Percentiles rank a stretch among this genome's conserved stretches.
Conservation (phyloP, 2,888 invertebrate genomes). For the Pelosia muscerda region DNA sequence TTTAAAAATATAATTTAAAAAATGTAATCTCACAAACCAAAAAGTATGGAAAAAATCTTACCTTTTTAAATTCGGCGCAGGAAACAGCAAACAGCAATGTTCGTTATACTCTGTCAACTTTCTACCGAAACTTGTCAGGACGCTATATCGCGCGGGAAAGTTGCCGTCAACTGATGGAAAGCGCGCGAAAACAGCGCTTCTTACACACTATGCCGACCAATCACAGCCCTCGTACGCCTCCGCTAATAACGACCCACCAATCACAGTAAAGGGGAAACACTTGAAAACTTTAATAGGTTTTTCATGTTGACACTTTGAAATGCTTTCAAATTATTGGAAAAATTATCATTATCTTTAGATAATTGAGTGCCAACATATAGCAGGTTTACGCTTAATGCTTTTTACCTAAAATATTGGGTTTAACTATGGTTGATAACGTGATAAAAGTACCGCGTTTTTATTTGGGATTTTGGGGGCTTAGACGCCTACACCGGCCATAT, state of each 20-base stretch:
- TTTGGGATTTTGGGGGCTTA: constrained; percentile 25
- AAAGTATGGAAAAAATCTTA: constrained; percentile 46
- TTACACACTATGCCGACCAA: constrained; percentile 74
- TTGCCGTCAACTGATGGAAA: constrained; percentile 76
- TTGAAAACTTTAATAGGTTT: constrained; percentile 83
- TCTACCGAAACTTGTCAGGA: constrained; percentile 53
- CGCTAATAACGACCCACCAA: constrained; percentile 67
- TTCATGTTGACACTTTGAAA: constrained; percentile 73
- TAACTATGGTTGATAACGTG: constrained; percentile 44
- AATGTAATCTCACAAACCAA: background rate
- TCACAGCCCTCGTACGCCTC: constrained; percentile 71
- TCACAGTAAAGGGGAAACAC: constrained; percentile 72
- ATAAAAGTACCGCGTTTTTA: constrained; percentile 48
- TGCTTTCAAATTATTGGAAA: constrained; percentile 60
- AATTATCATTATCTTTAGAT: constrained; percentile 57
- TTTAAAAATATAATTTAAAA: background rate
- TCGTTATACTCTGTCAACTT: constrained; percentile 71
- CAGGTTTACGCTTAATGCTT: constrained; percentile 42
- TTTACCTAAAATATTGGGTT: constrained; percentile 43
- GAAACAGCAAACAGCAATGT: constrained; percentile 37
- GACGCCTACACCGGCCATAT: constrained; percentile 5
- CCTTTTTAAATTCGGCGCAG: constrained; percentile 48
- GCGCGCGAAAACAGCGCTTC: constrained; percentile 80
- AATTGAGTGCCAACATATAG: constrained; percentile 35
- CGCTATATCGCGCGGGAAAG: constrained; percentile 68